Base-by-base conservation (phyloP, 2,888 invertebrate genomes). In the Drosophila glabriapex region DNA sequence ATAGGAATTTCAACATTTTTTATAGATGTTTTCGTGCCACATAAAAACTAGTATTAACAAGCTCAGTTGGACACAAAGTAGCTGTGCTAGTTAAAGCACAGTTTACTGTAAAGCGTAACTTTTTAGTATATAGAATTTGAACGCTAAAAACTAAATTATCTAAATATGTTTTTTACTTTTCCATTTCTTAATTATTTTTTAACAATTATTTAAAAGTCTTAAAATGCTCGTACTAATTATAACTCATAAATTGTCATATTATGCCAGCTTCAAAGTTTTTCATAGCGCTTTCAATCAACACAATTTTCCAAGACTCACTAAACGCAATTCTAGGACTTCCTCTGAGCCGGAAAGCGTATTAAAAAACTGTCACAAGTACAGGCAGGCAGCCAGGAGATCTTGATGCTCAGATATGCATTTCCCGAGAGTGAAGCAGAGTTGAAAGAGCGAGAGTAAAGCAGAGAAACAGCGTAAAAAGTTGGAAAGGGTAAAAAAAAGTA, bases 311-410 rank as follows among this genome's bases (percentile, higher is more conserved):
- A 41, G 62, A 28, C 28, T 50, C n/a, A 37, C 29, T 56, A 43
- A 67, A 41, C 52, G 35, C 54, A 70, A 64, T 67, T 61, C 39
- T 41, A 52, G 56, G 49, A 39, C 56, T 73, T 46, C 63, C 63
- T 78, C 43, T 73, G 62, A 67, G 66, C 58, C 56, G 78, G 85
- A 78, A 84, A 84, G 87, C 82, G 73, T 87, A 89, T 89, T 78
- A 78, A 89, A 88, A 82, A 89, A 70, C 67, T 78, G 87, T 85
- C 73, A 80, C 83, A 73, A 79, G 85, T 68, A 83, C 68, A 58
- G 71, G 37, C 75, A 70, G 29, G 29, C 60, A 59, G 16, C 31
- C 22, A 43, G 75, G 19, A 59, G 55, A 76, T 73, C 64, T 60
- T 71, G 67, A 37, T 66, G 53, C 62, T 37, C 19, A 61, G 67